phyloP scores from a whole-genome alignment of 92 coral and sea anemone species.

The Bergia sp. region DNA sequence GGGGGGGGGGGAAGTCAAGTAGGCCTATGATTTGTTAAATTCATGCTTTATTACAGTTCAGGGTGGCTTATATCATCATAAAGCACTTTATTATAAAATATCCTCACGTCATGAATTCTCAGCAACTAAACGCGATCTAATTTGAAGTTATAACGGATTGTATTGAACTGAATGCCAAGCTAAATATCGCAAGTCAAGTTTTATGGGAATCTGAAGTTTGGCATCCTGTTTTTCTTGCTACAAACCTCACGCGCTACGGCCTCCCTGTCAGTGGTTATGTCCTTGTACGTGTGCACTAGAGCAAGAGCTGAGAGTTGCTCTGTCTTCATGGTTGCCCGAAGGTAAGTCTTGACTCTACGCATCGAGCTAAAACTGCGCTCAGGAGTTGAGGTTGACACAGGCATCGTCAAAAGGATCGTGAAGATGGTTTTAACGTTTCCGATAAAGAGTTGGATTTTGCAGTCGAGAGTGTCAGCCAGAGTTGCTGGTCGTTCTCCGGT shows the following conservation, averaged over 20 bases:
- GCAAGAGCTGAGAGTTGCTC: slow-evolving; percentile 56
- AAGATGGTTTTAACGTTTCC: slow-evolving; percentile 14
- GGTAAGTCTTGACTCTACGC: not conserved
- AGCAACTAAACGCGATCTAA: no score
- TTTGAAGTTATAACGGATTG: no score
- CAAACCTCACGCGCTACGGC: no score
- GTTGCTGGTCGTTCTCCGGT: slow-evolving; percentile 33
- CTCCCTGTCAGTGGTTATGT: not conserved
- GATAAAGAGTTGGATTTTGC: slow-evolving; percentile 15
- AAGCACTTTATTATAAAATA: not conserved
- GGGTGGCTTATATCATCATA: not conserved
- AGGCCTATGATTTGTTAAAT: not conserved
- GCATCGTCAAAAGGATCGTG: slow-evolving; percentile 30
- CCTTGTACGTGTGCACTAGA: slow-evolving; percentile 36
- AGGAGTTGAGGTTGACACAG: slow-evolving; percentile 14
- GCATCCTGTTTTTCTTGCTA: no score
- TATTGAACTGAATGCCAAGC: no score
- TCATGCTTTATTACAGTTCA: not conserved
- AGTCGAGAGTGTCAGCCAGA: slow-evolving; percentile 43
- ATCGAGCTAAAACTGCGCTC: not conserved
- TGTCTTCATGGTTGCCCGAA: slow-evolving; percentile 48
- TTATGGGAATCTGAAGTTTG: no score
- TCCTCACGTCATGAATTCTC: no score
- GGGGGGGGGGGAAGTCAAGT: not conserved
- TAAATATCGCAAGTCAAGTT: no score